Percentiles rank a stretch among this genome's conserved stretches.
Conservation (phyloP, 2,113 vertebrate species). For the Solea solea region DNA sequence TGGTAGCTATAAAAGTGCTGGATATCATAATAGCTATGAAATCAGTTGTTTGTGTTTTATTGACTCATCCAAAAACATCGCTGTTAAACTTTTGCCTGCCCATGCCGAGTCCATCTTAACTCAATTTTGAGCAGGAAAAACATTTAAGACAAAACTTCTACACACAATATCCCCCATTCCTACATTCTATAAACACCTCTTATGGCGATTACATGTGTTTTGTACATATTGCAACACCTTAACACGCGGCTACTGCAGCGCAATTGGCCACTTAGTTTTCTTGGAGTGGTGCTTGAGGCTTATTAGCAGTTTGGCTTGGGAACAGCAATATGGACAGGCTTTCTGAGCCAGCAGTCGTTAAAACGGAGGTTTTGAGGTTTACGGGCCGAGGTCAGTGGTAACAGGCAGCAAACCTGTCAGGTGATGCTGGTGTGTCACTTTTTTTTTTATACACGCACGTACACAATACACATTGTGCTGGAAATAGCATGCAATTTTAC, state of each 20-base stretch:
- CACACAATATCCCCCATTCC: not conserved
- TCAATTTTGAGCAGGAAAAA: not conserved
- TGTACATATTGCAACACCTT: constrained; percentile 11
- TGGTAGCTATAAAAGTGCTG: not conserved
- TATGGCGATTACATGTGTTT: constrained; percentile 8
- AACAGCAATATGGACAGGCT: constrained; percentile 49
- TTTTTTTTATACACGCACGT: constrained; percentile 17
- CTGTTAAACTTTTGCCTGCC: not conserved
- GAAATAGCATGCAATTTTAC: constrained; percentile 52
- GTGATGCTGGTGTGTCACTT: constrained; percentile 34
- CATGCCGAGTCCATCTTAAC: not conserved
- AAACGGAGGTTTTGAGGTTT: constrained; percentile 45
- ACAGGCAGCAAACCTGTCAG: constrained; percentile 46
- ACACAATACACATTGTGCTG: constrained; percentile 44
- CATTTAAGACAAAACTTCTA: not conserved
- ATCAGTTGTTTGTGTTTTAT: constrained; percentile 1
- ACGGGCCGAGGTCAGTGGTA: constrained; percentile 56
- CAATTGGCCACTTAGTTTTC: constrained; percentile 31
- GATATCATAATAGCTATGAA: not conserved
- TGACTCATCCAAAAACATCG: too few species aligned
- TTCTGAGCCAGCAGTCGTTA: constrained; percentile 46
- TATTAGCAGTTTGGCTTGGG: constrained; percentile 59
- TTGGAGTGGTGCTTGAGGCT: constrained; percentile 51
- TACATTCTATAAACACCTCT: not conserved
- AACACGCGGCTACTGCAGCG: constrained; percentile 15